Evolutionary conservation across 2,888 invertebrate genomes (phyloP), one percentile per base, ranked within the genome.

Genomic region (Vanessa cardui): DNA sequence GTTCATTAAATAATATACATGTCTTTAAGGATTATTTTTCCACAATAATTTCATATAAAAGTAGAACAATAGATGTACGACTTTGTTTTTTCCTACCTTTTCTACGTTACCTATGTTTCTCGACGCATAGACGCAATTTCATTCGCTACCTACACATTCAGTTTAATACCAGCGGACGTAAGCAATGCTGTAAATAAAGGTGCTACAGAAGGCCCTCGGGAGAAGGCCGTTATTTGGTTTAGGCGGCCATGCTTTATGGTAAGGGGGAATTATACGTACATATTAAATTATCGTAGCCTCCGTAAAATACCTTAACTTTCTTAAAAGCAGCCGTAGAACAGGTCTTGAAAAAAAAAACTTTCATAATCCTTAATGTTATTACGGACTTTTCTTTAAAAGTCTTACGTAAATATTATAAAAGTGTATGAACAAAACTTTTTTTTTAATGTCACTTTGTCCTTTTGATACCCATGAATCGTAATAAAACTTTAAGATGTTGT

Each of bases 141-240:
- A 49, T 26, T 39, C 56, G 56, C 56, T 56, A 18, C n/a, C 39
- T 56, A 39, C 39, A 56, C 33, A 31, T 16, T 64, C 58, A 45
- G 12, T 18, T 52, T 67, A 64, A 64, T 70, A 70, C 61, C 63
- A 49, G 39, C 39, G 33, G 21, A 56, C 33, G 18, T 33, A 64
- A 58, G 47, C 68, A 69, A 64, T 73, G 73, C 69, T 70, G 75
- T 79, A 77, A 78, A 80, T 78, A 80, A 73, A 76, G 73, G 67
- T 70, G 62, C 46, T 66, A 68, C 58, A 52, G 61, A 66, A 66
- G 16, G n/a, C 72, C 72, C 69, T 70, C 39, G 54, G 68, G 68
- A 69, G 46, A 21, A 66, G 45, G 59, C 68, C 73, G 71, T 73
- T 81, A 80, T 79, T 80, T 75, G 69, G 75, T 68, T 71, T 45